phyloP scores from a whole-genome alignment of 2,113 vertebrate genomes.

The Xenus cinereus region DNA sequence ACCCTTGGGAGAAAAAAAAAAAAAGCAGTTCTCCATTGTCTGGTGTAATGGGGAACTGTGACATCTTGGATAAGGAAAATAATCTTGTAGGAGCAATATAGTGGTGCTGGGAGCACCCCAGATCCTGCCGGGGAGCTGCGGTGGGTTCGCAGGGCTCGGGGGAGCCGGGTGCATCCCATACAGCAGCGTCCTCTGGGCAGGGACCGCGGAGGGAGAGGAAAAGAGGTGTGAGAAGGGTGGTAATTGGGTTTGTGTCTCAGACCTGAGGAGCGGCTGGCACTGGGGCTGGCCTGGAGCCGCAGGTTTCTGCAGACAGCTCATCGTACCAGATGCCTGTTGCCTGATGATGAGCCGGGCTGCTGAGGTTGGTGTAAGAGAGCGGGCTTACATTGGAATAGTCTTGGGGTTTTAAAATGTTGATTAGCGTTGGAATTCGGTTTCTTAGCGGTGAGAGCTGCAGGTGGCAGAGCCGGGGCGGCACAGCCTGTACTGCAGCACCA shows the following conservation, averaged over 20 bases:
- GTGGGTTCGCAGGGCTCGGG: fast-evolving
- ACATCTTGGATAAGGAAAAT: not conserved
- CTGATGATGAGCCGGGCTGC: not conserved
- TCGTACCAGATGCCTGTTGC: fast-evolving
- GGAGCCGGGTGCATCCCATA: not conserved
- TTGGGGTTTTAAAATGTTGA: no score
- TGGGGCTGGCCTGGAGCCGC: not conserved
- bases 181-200: not conserved
- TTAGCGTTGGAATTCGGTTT: not conserved
- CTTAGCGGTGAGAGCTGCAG: fast-evolving
- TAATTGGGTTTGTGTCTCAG: fast-evolving
- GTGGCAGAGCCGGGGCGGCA: fast-evolving
- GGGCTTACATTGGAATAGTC: not conserved
- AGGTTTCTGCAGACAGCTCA: not conserved
- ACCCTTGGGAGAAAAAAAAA: no score
- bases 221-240: fast-evolving
- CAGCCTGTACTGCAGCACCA: not conserved
- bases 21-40: not conserved
- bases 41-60: not conserved
- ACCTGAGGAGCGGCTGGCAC: fast-evolving
- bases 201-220: not conserved
- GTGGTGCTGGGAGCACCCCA: not conserved
- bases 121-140: not conserved
- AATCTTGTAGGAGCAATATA: not conserved
- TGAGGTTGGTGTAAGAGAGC: fast-evolving